Evolutionary conservation across 2,113 vertebrate species (phyloP), one percentile per base, ranked within the genome.

Genomic region (Megaceryle torquata): DNA sequence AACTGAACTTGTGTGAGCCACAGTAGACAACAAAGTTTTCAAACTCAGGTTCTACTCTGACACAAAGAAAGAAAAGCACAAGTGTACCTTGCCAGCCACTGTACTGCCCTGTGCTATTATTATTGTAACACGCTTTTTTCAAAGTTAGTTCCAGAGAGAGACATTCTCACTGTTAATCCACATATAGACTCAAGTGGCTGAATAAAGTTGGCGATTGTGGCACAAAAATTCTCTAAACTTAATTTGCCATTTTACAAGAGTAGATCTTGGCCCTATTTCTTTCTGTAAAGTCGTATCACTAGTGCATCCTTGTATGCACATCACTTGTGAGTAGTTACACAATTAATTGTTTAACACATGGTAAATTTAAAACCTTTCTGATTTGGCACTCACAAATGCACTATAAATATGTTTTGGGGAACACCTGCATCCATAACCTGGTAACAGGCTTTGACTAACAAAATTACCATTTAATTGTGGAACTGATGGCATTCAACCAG

Each of bases 181-280:
- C 2, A 4, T 44, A 54, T 0, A 59, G 41, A 44, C 9, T 13
- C 2, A 6, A 78, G 56, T 33, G 13, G 33, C 9, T 2, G 2
- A 67, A 88, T 33, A 25, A 46, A 77, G 28, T 20, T 21, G 35
- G 22, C 11, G 82, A 69, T 9, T 13, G 22, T 43, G 15, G 31
- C 26, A 88, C 16, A 75, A 63, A 80, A 88, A 11, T 3, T 43
- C 33, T 74, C 50, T 29, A 43, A 64, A 74, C 8, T 31, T 65
- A 12, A 51, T 80, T 48, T 86, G 43, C 35, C 16, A 5, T 5
- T 15, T 43, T 50, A 53, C 11, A 65, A 44, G 50, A 77, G 12
- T 13, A 61, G n/a, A 43, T 31, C 5, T 68, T 25, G 26, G 16
- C 19, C 25, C 10, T 8, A 11, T 4, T n/a, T 72, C 59, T 74